Evolutionary conservation across 2,888 invertebrate species (phyloP).

Genomic region (Diploptera punctata): DNA sequence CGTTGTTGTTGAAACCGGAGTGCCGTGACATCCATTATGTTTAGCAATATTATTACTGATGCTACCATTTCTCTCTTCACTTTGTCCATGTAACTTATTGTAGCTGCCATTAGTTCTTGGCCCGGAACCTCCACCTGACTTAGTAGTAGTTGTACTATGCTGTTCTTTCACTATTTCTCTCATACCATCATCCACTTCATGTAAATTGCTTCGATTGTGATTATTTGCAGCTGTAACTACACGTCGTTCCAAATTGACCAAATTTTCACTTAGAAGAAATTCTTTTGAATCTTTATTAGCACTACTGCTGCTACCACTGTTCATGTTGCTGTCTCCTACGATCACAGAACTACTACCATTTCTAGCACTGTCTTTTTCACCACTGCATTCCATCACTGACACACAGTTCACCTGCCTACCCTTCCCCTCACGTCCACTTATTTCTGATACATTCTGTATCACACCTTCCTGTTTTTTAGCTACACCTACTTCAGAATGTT

Average conservation of each 20-base stretch:
- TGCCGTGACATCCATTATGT: slow-evolving; percentile 12
- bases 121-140: background rate
- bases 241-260: slow-evolving; percentile 47
- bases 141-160: slow-evolving; percentile 4
- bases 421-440: background rate
- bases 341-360: background rate
- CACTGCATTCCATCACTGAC: background rate
- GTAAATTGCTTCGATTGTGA: slow-evolving; percentile 23
- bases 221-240: slow-evolving; percentile 38
- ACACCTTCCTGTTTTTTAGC: slow-evolving; percentile 14
- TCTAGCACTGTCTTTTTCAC: background rate
- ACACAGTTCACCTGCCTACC: slow-evolving; percentile 10
- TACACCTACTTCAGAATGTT: slow-evolving; percentile 22
- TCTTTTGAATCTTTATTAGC: slow-evolving; percentile 47
- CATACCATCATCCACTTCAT: background rate
- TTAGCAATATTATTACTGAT: background rate
- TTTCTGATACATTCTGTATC: background rate
- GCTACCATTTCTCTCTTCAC: background rate
- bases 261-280: slow-evolving; percentile 54
- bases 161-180: slow-evolving; percentile 14
- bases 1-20: background rate
- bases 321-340: slow-evolving; percentile 56
- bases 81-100: slow-evolving; percentile 1
- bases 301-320: slow-evolving; percentile 46
- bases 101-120: background rate